A percentile compares a stretch with the other conserved stretches of the same genome.
phyloP scores from a whole-genome alignment of 2,797 vertebrate species.

The Pterois miles region DNA sequence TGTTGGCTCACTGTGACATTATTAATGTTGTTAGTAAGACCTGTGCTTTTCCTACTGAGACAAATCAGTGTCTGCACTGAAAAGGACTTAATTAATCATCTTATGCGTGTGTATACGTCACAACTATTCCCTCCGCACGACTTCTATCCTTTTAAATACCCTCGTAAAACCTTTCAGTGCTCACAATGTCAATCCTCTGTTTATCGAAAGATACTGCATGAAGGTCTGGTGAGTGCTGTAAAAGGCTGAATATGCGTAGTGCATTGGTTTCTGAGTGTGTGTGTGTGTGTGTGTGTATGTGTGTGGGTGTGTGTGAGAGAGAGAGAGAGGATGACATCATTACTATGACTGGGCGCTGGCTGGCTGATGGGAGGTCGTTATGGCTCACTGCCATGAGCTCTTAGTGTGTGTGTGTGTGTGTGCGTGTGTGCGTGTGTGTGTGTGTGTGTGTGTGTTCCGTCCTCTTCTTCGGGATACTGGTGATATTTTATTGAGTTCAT shows the following conservation, averaged over 20 bases:
- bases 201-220: conserved; percentile 1
- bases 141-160: neutral
- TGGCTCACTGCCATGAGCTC: conserved; percentile 51
- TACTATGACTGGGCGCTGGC: conserved; percentile 63
- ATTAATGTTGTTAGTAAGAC: neutral
- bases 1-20: neutral
- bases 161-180: conserved; percentile 4
- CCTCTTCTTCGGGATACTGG: conserved; percentile 1
- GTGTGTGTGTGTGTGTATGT: conserved; percentile 3
- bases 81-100: neutral
- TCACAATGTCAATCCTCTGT: conserved; percentile 5
- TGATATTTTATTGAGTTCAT: conserved; percentile 42
- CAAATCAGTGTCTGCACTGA: neutral
- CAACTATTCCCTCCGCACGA: neutral
- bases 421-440: conserved; percentile 10
- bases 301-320: neutral
- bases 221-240: conserved; percentile 5
- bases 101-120: neutral
- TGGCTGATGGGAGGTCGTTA: conserved; percentile 46
- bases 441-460: conserved; percentile 10
- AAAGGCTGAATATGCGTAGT: conserved; percentile 29
- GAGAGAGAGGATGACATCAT: conserved; percentile 65
- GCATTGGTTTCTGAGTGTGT: conserved; percentile 6
- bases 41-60: neutral
- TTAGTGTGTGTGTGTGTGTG: conserved; percentile 26